Evolutionary conservation across 2,113 vertebrate species (phyloP), one percentile per base, ranked within the genome.

Genomic region (Heterocephalus glaber): DNA sequence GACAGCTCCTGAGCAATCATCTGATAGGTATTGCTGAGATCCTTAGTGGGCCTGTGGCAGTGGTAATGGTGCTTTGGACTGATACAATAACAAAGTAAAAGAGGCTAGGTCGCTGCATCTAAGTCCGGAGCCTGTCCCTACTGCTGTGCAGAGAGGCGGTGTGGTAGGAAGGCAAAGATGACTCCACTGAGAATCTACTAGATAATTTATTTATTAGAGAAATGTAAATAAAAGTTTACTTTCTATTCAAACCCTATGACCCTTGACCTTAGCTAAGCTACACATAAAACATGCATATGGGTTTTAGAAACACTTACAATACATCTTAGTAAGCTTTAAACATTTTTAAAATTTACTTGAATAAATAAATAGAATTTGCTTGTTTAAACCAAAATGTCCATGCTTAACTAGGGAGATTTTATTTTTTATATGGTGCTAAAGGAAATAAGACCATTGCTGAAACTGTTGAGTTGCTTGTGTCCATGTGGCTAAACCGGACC

Each of bases 191-290:
- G 61, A 66, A 22, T 2, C 20, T 79, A 58, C 4, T 35, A 63
- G 70, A 58, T 9, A 49, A 74, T 33, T 4, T 63, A 30, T 80
- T 88, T 84, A 16, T 35, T 74, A 77, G 22, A 89, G 56, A 83
- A 60, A 81, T 49, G 3, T 30, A 94, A 82, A n/a, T 63, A 89
- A 63, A 94, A 77, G 86, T 91, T 89, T 65, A 54, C 10, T 90
- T 94, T 90, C 86, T 91, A 24, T 61, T 60, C n/a, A 89, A 85
- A 86, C 5, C 2, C 20, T 56, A 35, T 96, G 72, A 61, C 44
- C 35, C 88, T 85, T 83, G 70, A 60, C 28, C 61, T 81, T 61
- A 84, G 28, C 30, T 89, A 89, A 91, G 2, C 41, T 79, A 81
- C n/a, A 63, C 49, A 58, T 28, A 74, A 92, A 95, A 61, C 17